A percentile compares a stretch with the other conserved stretches of the same genome.
These are phyloP conservation scores for Dromas ardeola DNA, from an alignment of 2,113 vertebrate species.

Conservation along the genomic window DNA sequence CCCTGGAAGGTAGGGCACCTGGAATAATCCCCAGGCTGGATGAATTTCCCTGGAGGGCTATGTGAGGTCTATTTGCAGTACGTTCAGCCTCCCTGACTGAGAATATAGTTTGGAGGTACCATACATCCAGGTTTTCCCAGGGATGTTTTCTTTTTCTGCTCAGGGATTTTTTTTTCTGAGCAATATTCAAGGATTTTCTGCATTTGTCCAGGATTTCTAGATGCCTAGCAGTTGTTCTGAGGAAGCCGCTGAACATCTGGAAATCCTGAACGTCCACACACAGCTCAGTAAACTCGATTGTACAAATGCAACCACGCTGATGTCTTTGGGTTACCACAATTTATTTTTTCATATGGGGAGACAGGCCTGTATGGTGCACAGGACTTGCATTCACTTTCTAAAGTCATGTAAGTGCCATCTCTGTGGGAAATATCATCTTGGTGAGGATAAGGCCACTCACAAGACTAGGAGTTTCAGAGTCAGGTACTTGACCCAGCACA, in stretches of 20 bases:
- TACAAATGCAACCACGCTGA: neutral
- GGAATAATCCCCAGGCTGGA: neutral
- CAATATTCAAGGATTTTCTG: neutral
- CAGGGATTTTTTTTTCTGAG: neutral
- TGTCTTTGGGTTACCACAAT: neutral
- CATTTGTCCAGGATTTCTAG: neutral
- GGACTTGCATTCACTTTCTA: neutral
- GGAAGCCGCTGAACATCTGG: neutral
- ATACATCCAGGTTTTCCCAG: neutral
- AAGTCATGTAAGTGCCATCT: neutral
- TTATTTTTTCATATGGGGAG: neutral
- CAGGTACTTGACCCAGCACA: neutral
- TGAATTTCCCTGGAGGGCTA: neutral
- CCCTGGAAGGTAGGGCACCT: neutral
- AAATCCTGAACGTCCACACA: neutral
- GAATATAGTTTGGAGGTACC: neutral
- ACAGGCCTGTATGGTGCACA: neutral
- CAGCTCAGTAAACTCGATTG: neutral
- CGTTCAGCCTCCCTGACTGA: neutral
- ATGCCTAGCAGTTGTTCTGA: neutral
- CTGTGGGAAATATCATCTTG: neutral
- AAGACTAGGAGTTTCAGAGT: neutral
- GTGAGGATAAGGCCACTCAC: neutral
- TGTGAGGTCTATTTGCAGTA: neutral
- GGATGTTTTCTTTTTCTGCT: neutral